phyloP scores from a whole-genome alignment of 2,797 vertebrate species.

The Gadopsis bispinosus region DNA sequence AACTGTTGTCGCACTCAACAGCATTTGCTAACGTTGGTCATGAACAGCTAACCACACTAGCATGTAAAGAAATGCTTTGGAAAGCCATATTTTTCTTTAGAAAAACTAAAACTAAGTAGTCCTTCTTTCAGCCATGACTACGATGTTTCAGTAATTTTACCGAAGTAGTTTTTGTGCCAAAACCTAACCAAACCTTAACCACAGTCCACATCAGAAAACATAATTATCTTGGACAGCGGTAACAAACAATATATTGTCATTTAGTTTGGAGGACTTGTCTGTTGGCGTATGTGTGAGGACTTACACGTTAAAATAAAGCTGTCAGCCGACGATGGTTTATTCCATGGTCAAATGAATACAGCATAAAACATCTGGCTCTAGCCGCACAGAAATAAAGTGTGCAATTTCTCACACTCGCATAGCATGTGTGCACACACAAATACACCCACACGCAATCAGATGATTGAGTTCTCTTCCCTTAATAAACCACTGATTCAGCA shows the following conservation, averaged over 20 bases:
- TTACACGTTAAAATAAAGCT: slow-evolving; percentile 18
- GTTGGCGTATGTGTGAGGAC: slow-evolving; percentile 12
- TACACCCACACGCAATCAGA: slow-evolving; percentile 57
- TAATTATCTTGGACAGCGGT: background rate
- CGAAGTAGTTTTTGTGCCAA: background rate
- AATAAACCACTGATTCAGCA: slow-evolving; percentile 83
- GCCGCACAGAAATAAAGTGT: slow-evolving; percentile 5
- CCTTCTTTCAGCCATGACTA: background rate
- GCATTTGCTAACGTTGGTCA: background rate
- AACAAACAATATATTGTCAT: background rate
- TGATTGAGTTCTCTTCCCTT: slow-evolving; percentile 76
- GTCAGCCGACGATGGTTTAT: slow-evolving; percentile 33
- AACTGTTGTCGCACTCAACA: background rate
- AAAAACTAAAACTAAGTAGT: background rate
- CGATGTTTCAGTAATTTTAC: background rate
- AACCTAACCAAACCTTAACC: background rate
- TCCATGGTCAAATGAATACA: slow-evolving; percentile 27
- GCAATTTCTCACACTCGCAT: slow-evolving; percentile 30
- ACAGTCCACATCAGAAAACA: background rate
- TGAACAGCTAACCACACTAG: background rate
- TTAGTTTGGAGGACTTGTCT: background rate
- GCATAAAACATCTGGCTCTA: slow-evolving; percentile 46
- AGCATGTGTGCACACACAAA: slow-evolving; percentile 33
- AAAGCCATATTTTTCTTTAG: too few species aligned
- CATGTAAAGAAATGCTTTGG: background rate